Evolutionary conservation across 2,797 vertebrate genomes (phyloP).

Genomic region (Smutsia gigantea): DNA sequence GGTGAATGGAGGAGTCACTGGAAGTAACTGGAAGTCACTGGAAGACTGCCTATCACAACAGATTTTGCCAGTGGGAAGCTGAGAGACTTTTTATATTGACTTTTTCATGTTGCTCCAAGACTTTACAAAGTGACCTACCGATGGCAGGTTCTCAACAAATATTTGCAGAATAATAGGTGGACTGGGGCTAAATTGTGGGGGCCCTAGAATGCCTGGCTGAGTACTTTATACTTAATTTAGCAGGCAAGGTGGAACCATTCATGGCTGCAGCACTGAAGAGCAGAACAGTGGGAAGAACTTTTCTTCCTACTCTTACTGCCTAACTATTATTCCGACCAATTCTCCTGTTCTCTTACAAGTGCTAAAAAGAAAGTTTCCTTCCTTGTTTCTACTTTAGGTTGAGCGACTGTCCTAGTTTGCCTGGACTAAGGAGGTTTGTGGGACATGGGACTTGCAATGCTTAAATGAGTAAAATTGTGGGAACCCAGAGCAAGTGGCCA

Average conservation of each 20-base stretch:
- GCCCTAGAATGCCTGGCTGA: background rate
- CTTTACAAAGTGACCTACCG: background rate
- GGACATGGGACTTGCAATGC: background rate
- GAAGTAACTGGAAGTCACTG: background rate
- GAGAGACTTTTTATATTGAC: background rate
- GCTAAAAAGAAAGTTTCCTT: background rate
- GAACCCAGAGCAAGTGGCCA: background rate
- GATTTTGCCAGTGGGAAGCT: background rate
- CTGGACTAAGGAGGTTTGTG: background rate
- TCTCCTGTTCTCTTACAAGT: background rate
- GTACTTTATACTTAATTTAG: background rate
- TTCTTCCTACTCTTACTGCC: background rate
- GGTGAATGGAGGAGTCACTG: background rate
- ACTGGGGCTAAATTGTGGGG: background rate
- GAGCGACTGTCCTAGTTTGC: background rate
- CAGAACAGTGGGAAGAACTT: background rate
- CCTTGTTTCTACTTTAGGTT: background rate
- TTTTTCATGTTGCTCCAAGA: background rate
- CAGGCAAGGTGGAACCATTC: background rate
- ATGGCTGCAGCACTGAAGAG: background rate
- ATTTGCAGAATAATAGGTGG: background rate
- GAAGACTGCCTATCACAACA: background rate
- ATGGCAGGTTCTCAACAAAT: background rate
- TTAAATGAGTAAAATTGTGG: background rate
- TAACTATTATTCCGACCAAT: background rate